phyloP scores from a whole-genome alignment of 2,797 vertebrate species.

The Sebastes oblongus region DNA sequence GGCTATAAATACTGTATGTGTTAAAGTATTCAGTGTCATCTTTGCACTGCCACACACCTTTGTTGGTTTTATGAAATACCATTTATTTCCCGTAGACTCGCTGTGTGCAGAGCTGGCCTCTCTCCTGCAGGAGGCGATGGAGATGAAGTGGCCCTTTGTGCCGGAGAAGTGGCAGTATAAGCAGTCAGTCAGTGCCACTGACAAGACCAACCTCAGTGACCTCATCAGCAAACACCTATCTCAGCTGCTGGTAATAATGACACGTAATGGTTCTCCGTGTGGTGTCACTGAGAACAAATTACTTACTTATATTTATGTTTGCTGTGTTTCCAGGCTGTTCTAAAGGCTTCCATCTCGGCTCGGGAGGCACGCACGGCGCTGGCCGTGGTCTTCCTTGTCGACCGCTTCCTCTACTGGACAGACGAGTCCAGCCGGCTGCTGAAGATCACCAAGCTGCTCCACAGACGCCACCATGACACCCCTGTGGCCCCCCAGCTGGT shows the following conservation, averaged over 20 bases:
- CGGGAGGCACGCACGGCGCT: constrained; percentile 78
- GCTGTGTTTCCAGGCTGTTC: constrained; percentile 74
- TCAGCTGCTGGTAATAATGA: constrained; percentile 87
- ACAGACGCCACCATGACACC: constrained; percentile 75
- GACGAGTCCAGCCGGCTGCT: constrained; percentile 88
- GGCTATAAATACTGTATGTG: too few relatives aligned
- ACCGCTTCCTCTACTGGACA: constrained; percentile 92
- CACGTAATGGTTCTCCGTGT: background rate
- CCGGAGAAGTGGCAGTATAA: constrained; percentile 98
- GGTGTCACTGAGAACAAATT: background rate
- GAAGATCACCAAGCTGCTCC: constrained; percentile 85
- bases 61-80: background rate
- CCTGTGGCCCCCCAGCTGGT: constrained; percentile 93
- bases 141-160: constrained; percentile 97
- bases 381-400: constrained; percentile 87
- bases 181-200: constrained; percentile 81
- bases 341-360: constrained; percentile 84
- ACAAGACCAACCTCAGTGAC: constrained; percentile 94
- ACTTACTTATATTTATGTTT: background rate
- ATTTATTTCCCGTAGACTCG: constrained; percentile 71
- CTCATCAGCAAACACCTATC: constrained; percentile 82
- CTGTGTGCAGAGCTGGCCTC: constrained; percentile 87
- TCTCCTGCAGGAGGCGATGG: constrained; percentile 90
- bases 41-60: too few relatives aligned
- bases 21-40: too few relatives aligned